These are phyloP conservation scores for Clarias platycephalus DNA, from an alignment of 2,797 vertebrate genomes.

Conservation along the genomic window DNA sequence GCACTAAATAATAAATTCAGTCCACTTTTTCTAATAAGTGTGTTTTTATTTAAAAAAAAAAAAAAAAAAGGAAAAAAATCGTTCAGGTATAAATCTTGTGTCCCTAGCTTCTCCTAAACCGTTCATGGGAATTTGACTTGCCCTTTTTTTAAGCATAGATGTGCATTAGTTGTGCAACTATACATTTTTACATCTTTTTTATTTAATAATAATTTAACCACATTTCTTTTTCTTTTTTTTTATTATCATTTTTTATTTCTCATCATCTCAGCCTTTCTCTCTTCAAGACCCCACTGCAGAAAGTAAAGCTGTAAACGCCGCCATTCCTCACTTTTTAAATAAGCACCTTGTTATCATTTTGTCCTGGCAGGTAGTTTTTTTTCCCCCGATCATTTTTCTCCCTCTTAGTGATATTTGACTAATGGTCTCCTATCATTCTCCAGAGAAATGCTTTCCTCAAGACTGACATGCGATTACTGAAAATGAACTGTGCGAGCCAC, in stretches of 20 bases:
- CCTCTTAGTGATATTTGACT: conserved; percentile 41
- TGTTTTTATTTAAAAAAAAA: too few species aligned
- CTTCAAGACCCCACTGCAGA: conserved; percentile 55
- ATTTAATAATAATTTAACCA: too few species aligned
- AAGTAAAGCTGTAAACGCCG: conserved; percentile 57
- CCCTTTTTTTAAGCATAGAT: too few species aligned
- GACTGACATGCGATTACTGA: conserved; percentile 33
- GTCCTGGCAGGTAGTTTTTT: conserved; percentile 61
- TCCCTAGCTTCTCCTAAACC: too few species aligned
- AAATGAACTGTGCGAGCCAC: conserved; percentile 23
- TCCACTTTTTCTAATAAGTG: too few species aligned
- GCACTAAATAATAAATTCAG: too few species aligned
- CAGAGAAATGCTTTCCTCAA: conserved; percentile 36
- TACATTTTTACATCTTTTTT: too few species aligned
- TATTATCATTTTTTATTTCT: background rate
- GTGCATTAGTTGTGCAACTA: too few species aligned
- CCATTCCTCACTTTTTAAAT: conserved; percentile 69
- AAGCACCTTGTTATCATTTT: conserved; percentile 73
- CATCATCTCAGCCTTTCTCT: background rate
- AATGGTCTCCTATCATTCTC: conserved; percentile 33
- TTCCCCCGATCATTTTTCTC: background rate
- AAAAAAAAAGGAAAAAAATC: too few species aligned
- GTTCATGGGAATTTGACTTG: too few species aligned
- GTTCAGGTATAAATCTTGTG: too few species aligned
- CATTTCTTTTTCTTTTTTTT: too few species aligned